Base-by-base conservation (phyloP, 1,140 invertebrate species). In the Himalopsyche phryganea region DNA sequence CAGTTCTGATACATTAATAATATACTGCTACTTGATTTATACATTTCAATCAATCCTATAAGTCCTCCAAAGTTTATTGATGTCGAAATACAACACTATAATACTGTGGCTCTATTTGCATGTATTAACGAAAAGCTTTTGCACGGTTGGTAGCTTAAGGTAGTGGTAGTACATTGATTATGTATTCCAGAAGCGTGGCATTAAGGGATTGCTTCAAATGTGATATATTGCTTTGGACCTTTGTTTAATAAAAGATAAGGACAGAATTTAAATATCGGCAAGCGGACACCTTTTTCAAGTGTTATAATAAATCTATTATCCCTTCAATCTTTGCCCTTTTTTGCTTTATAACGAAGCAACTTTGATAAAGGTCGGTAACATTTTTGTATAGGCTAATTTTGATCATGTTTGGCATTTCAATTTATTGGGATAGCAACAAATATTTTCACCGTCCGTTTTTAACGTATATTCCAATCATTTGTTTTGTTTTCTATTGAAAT, bases 181-280 rank as follows among this genome's bases (percentile, higher is more conserved):
- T 40, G 49, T 20, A 51, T 51, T 51, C 49, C 6, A 13, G 7
- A 6, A 51, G 18, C 49, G 35, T 40, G 28, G 49, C 47, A 13
- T 32, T 14, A 18, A 36, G 18, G 35, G 32, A 13, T 51, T 35
- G 33, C 18, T 13, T 40, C 32, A 17, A 51, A 38, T 40, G 13
- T 51, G 49, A 51, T 51, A 38, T 51, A 51, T 51, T 18, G 23
- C 10, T 17, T 11, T 51, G 10, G 35, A 33, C 47, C 36, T 51
- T 51, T 51, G 49, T 51, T 40, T 51, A 51, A 51, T 51, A 51
- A 51, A 51, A 51, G 49, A 51, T 51, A 51, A 51, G 49, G 32
- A 51, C 49, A 51, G 40, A 28, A 51, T 51, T 51, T 51, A 35
- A 51, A 51, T 51, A 38, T 33, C 33, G 47, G 19, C n/a, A 5